phyloP scores from a whole-genome alignment of 2,113 vertebrate species.

The Mixornis gularis region DNA sequence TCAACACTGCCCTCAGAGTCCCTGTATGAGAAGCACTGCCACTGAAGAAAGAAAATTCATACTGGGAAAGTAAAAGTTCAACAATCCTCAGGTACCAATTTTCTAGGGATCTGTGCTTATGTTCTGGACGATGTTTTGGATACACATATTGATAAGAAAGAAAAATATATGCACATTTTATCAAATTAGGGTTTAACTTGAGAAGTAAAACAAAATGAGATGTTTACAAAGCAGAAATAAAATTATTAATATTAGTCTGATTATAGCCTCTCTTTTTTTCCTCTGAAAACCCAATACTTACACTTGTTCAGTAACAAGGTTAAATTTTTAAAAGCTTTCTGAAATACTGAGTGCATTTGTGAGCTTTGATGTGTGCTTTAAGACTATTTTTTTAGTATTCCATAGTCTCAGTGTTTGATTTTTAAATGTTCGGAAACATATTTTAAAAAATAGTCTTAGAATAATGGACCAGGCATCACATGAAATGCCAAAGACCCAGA shows the following conservation, averaged over 20 bases:
- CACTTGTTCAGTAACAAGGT: background rate
- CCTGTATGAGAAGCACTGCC: accelerated
- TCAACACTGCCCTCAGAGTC: background rate
- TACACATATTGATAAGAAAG: background rate
- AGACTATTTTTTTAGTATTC: background rate
- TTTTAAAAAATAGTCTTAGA: background rate
- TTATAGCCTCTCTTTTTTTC: background rate
- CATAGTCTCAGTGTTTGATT: background rate
- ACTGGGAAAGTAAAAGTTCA: background rate
- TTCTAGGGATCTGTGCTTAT: background rate
- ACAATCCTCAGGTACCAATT: background rate
- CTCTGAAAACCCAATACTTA: background rate
- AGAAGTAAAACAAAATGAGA: background rate
- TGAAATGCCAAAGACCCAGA: background rate
- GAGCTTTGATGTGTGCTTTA: background rate
- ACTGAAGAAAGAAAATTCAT: background rate
- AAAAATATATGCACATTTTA: background rate
- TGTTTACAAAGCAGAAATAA: background rate
- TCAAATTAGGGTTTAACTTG: background rate
- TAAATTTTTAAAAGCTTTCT: background rate
- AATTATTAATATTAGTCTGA: background rate
- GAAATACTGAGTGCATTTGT: background rate
- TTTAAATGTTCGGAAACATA: background rate
- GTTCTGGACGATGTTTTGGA: background rate
- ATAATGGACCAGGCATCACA: background rate